Conservation (phyloP, 1,140 invertebrate genomes). For the Lordiphosa mommai region DNA sequence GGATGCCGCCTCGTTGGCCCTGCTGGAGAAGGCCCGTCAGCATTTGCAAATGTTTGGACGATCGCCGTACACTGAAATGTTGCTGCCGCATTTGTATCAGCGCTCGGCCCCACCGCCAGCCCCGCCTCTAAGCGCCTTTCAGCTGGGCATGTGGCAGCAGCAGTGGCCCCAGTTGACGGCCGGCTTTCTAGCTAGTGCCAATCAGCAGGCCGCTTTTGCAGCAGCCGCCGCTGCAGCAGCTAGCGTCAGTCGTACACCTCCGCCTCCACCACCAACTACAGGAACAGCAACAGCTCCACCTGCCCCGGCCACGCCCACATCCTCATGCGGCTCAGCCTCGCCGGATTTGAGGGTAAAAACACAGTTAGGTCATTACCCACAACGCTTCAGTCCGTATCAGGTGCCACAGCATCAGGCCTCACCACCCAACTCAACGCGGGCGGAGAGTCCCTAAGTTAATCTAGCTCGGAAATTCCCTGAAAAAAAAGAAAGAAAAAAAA, state of each 20-base stretch:
- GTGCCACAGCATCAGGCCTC: conserved; percentile 69
- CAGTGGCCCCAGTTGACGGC: conserved; percentile 79
- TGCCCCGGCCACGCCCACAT: conserved; percentile 62
- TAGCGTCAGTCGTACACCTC: conserved; percentile 59
- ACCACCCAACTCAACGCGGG: conserved; percentile 48
- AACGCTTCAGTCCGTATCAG: conserved; percentile 79
- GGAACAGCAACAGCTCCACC: conserved; percentile 28
- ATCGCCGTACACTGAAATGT: conserved; percentile 78
- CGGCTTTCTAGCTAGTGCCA: conserved; percentile 74
- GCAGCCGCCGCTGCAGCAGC: conserved; percentile 60
- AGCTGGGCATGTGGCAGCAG: conserved; percentile 79
- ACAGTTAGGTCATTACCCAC: conserved; percentile 65
- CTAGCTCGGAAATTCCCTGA: neutral
- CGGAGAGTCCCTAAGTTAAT: conserved; percentile 52
- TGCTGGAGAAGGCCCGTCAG: conserved; percentile 83
- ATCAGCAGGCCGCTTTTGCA: conserved; percentile 69
- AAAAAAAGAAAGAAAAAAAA: neutral
- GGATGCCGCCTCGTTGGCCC: conserved; percentile 81
- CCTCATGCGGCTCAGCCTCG: conserved; percentile 66
- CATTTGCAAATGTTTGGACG: conserved; percentile 83
- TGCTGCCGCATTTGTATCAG: conserved; percentile 78
- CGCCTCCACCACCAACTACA: conserved; percentile 16
- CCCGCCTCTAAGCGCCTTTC: conserved; percentile 66
- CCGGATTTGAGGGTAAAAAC: conserved; percentile 66
- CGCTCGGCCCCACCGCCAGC: conserved; percentile 56